These are phyloP conservation scores for Lophotriccus pileatus DNA, from an alignment of 2,797 vertebrate genomes.

Conservation along the genomic window DNA sequence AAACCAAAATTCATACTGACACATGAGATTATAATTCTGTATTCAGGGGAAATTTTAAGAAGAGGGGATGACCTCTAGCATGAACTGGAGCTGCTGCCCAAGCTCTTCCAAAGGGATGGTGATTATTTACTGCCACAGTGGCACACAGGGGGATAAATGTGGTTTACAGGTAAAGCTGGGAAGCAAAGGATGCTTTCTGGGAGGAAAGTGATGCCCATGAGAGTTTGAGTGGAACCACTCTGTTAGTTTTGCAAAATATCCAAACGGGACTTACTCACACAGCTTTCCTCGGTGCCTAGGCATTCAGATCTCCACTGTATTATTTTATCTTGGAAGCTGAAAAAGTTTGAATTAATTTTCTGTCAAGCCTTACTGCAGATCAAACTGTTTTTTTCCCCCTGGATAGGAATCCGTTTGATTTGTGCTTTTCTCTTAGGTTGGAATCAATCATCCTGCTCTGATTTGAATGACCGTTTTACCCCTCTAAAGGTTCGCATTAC, in stretches of 20 bases:
- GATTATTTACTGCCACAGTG: background rate
- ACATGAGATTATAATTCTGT: constrained; percentile 60
- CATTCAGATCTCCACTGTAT: background rate
- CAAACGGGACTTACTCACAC: background rate
- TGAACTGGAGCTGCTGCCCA: background rate
- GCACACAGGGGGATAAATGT: background rate
- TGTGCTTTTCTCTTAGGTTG: constrained; percentile 14
- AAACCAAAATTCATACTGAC: constrained; percentile 71
- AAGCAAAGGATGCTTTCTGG: background rate
- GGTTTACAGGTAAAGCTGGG: background rate
- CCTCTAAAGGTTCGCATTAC: constrained; percentile 38
- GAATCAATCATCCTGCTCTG: constrained; percentile 44
- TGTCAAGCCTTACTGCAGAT: background rate
- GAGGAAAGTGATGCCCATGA: background rate
- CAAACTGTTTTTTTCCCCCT: background rate
- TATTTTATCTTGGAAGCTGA: background rate
- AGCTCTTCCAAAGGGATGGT: background rate
- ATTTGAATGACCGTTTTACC: constrained; percentile 58
- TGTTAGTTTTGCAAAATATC: background rate
- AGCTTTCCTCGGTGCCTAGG: background rate
- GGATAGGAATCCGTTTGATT: constrained; percentile 25
- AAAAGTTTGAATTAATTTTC: background rate
- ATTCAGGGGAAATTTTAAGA: constrained; percentile 28
- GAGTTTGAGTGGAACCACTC: background rate
- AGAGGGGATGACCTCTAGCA: background rate